Percentiles rank a stretch among this genome's conserved stretches.
These are phyloP conservation scores for Sciurus niger DNA, from an alignment of 2,113 vertebrate species.

Conservation along the genomic window DNA sequence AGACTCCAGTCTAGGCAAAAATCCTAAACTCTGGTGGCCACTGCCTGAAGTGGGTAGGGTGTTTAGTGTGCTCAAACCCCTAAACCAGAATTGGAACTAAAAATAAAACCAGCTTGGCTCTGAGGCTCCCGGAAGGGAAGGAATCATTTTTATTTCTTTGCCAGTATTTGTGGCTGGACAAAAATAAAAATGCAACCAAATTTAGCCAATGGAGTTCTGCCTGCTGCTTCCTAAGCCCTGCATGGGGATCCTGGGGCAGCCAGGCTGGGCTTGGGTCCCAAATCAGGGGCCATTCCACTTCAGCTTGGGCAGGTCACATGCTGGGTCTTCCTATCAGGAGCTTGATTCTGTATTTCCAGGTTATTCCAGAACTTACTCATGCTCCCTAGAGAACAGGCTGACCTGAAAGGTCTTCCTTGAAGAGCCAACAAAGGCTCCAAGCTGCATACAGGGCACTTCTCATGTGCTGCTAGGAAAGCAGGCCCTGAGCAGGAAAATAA, in stretches of 20 bases:
- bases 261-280: slow-evolving; percentile 15
- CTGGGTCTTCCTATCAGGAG: neutral
- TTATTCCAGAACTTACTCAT: neutral
- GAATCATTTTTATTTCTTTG: slow-evolving; percentile 73
- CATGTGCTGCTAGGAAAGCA: slow-evolving; percentile 48
- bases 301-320: neutral
- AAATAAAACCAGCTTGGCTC: slow-evolving; percentile 66
- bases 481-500: neutral
- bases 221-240: slow-evolving; percentile 33
- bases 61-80: slow-evolving; percentile 45
- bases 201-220: slow-evolving; percentile 60
- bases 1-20: neutral
- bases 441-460: neutral
- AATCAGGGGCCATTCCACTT: slow-evolving; percentile 37
- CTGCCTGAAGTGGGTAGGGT: neutral
- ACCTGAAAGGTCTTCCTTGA: slow-evolving; percentile 62
- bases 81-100: slow-evolving; percentile 61
- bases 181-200: slow-evolving; percentile 83
- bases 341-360: neutral
- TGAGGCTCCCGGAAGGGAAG: slow-evolving; percentile 67
- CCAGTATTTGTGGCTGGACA: slow-evolving; percentile 75
- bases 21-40: neutral
- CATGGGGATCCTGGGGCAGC: slow-evolving; percentile 36
- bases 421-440: neutral
- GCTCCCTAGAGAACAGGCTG: neutral